Percentiles rank a stretch among this genome's conserved stretches.
Evolutionary conservation across 2,888 invertebrate species (phyloP).

Genomic region (Apodemia arnacis): DNA sequence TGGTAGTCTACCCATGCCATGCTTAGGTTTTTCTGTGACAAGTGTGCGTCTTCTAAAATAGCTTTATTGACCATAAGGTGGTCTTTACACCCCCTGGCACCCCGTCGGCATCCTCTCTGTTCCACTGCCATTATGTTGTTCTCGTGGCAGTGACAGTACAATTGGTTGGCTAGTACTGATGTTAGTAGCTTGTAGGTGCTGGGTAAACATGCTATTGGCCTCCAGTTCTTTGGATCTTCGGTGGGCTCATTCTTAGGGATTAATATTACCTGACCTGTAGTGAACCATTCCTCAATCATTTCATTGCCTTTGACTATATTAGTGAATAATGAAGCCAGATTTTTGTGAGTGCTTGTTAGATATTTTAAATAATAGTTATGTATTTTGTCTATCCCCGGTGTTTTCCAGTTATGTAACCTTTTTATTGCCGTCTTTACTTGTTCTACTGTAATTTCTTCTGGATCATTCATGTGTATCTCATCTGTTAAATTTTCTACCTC

Average conservation of each 20-base stretch:
- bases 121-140: slow-evolving; percentile 43
- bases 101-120: slow-evolving; percentile 45
- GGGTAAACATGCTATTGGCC: slow-evolving; percentile 45
- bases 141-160: slow-evolving; percentile 29
- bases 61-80: slow-evolving; percentile 57
- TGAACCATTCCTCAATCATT: background rate
- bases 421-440: background rate
- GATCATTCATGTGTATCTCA: background rate
- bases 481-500: background rate
- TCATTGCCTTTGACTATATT: background rate
- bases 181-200: slow-evolving; percentile 49
- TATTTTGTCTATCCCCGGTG: slow-evolving; percentile 42
- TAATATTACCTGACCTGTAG: slow-evolving; percentile 11
- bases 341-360: slow-evolving; percentile 27
- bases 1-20: background rate
- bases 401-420: slow-evolving; percentile 21
- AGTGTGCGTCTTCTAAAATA: slow-evolving; percentile 22
- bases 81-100: slow-evolving; percentile 53
- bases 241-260: background rate
- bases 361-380: slow-evolving; percentile 35
- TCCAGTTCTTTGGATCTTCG: slow-evolving; percentile 82
- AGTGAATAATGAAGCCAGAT: slow-evolving; percentile 2
- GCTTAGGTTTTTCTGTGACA: background rate
- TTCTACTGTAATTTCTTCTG: background rate
- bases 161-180: slow-evolving; percentile 33